Evolutionary conservation across 2,797 vertebrate species (phyloP).

Genomic region (Enteromius unitaeniatus): DNA sequence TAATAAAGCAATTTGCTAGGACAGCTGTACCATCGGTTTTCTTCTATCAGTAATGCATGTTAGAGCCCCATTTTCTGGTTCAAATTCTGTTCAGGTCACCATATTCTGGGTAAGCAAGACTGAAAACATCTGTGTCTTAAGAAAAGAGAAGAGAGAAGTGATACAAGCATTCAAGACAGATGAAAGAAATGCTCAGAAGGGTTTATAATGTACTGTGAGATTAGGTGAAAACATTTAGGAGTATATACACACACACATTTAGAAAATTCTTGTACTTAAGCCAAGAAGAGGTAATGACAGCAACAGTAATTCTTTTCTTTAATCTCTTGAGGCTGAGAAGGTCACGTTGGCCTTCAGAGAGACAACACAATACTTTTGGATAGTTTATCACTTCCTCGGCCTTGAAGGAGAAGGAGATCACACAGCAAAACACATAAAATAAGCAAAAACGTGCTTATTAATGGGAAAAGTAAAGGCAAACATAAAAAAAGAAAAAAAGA

Average conservation of each 20-base stretch:
- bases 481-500: too few species aligned
- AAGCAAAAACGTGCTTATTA: background rate
- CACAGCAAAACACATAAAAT: background rate
- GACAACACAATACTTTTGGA: background rate
- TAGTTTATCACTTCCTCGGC: background rate
- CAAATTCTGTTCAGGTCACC: background rate
- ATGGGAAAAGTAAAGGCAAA: background rate
- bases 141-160: conserved; percentile 1
- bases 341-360: background rate
- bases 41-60: background rate
- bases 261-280: background rate
- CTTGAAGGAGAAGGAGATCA: background rate
- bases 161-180: background rate
- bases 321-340: background rate
- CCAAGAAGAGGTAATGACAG: background rate
- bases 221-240: background rate
- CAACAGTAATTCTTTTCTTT: background rate
- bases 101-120: background rate
- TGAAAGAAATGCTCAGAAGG: background rate
- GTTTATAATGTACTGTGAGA: background rate
- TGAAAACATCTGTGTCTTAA: background rate
- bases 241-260: background rate
- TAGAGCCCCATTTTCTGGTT: background rate
- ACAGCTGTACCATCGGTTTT: background rate
- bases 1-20: background rate